Percentiles rank a stretch among this genome's conserved stretches.
These are phyloP conservation scores for Camponotus vicinus DNA, from an alignment of 1,140 invertebrate species.

Conservation along the genomic window DNA sequence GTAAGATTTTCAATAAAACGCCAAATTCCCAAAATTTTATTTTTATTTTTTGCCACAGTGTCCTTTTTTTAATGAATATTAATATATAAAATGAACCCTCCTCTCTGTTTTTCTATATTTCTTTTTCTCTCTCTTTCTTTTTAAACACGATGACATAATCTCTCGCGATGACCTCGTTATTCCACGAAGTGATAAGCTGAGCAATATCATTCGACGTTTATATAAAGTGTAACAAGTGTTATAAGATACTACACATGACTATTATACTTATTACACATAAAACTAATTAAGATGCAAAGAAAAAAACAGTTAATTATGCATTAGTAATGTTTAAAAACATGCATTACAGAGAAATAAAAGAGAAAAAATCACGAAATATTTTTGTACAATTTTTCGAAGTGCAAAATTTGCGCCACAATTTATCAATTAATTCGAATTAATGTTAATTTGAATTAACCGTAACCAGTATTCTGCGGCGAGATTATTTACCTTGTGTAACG, in stretches of 20 bases:
- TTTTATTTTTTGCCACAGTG: neutral
- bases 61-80: neutral
- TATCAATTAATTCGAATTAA: conserved; percentile 39
- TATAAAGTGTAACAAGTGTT: neutral
- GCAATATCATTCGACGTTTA: neutral
- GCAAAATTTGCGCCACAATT: neutral
- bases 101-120: no score
- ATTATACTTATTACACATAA: neutral
- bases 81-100: neutral
- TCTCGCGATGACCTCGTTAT: conserved; percentile 30
- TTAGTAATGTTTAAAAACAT: neutral
- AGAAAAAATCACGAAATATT: neutral
- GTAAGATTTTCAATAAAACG: neutral
- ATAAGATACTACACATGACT: neutral
- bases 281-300: neutral
- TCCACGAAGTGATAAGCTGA: conserved; percentile 43
- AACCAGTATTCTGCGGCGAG: conserved; percentile 35
- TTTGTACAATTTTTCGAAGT: neutral
- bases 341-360: neutral
- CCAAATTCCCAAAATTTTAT: no score
- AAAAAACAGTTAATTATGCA: neutral
- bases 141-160: neutral
- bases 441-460: conserved; percentile 22
- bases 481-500: conserved; percentile 54
- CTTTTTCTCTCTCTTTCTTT: neutral